A percentile compares a stretch with the other conserved stretches of the same genome.
phyloP scores from a whole-genome alignment of 2,888 invertebrate genomes.

The Zele albiditarsus region DNA sequence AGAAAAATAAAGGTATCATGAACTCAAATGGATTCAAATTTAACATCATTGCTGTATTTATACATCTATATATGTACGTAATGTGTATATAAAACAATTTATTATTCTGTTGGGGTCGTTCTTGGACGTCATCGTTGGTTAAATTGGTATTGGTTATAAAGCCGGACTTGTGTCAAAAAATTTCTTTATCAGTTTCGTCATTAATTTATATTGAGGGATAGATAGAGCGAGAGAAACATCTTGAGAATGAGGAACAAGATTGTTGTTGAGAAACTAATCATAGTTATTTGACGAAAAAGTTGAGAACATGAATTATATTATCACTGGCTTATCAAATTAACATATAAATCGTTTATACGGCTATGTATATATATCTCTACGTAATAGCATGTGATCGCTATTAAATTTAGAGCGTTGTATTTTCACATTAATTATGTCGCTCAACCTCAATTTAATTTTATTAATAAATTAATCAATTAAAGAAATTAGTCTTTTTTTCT shows the following conservation, averaged over 20 bases:
- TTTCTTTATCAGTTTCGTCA: not conserved
- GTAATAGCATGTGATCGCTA: not conserved
- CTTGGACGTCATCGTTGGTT: not conserved
- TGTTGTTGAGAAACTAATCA: not conserved
- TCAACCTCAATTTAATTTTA: not conserved
- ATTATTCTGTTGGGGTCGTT: not conserved
- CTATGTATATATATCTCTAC: not conserved
- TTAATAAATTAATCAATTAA: not conserved
- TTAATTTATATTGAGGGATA: not conserved
- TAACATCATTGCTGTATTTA: not conserved
- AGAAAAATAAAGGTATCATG: not conserved
- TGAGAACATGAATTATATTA: not conserved
- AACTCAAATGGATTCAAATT: not conserved
- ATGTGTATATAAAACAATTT: constrained; percentile 4
- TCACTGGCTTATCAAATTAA: not conserved
- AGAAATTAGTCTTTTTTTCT: not conserved
- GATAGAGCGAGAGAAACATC: not conserved
- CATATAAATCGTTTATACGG: not conserved
- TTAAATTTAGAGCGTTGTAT: not conserved
- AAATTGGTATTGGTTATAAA: not conserved
- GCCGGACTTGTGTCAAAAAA: not conserved
- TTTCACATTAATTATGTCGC: no score
- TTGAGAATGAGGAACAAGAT: not conserved
- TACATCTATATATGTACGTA: not conserved
- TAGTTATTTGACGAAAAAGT: not conserved